phyloP scores from a whole-genome alignment of 2,113 vertebrate species.

The Halichoerus grypus region DNA sequence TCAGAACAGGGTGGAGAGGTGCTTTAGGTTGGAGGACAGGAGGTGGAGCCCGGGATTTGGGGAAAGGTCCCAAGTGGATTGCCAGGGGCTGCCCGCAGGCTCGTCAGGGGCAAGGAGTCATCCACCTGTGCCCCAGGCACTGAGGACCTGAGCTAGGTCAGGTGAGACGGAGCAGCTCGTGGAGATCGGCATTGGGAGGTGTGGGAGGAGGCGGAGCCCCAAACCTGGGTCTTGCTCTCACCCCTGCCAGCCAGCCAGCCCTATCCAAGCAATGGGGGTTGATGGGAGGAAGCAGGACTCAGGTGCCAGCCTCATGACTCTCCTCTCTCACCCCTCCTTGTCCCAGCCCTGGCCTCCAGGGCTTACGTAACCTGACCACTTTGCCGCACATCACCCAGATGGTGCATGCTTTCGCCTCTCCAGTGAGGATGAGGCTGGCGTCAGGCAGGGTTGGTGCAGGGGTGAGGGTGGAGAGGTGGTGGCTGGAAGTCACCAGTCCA shows the following conservation, averaged over 20 bases:
- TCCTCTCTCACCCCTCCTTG: neutral
- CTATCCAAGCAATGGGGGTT: neutral
- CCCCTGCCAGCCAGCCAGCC: neutral
- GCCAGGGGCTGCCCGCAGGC: no score
- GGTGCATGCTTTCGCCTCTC: neutral
- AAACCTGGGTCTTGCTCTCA: neutral
- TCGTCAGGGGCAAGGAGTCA: neutral
- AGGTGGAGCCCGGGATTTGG: neutral
- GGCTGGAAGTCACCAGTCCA: neutral
- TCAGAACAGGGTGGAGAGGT: neutral
- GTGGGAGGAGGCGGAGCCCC: neutral
- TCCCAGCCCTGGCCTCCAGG: neutral
- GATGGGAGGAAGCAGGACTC: neutral
- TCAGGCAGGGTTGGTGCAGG: accelerated
- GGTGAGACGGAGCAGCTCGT: neutral
- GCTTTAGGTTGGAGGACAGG: neutral
- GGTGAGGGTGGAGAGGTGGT: no score
- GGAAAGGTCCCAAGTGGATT: neutral
- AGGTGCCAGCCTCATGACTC: neutral
- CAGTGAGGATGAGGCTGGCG: neutral
- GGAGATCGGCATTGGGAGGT: neutral
- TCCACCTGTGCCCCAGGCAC: neutral
- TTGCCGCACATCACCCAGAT: neutral
- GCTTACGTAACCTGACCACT: neutral
- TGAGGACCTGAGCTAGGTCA: neutral